Evolutionary conservation across 1,140 invertebrate species (phyloP), one percentile per base, ranked within the genome.

Genomic region (Sitophilus oryzae): DNA sequence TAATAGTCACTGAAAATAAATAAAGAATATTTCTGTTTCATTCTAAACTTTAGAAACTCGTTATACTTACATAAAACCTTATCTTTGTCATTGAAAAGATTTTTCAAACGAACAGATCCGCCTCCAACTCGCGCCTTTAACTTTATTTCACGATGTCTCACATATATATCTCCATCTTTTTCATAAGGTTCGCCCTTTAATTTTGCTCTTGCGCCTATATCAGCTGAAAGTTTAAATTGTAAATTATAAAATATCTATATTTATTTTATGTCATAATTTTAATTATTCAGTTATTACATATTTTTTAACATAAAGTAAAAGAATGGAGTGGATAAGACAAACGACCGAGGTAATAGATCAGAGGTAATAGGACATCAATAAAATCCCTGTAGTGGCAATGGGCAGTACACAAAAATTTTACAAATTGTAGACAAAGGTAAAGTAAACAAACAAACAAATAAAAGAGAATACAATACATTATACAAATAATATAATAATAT

Each of bases 41-140:
- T n/a, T n/a, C n/a, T n/a, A n/a, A n/a, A n/a, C n/a, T n/a, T n/a
- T n/a, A n/a, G n/a, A n/a, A n/a, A n/a, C n/a, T n/a, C n/a, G n/a
- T n/a, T n/a, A n/a, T n/a, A 64, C 66, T 66, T 63, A 74, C 72
- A 74, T 41, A 81, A 59, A 4, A 72, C 62, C 59, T 76, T 76
- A 47, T 84, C 81, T n/a, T n/a, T n/a, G 9, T 80, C 82, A 15
- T 76, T 76, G 41, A 84, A 84, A 1, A 84, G 69, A 68, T 85
- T 84, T 1, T 82, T 76, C 0, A 86, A 63, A n/a, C 69, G 64
- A 8, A 85, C 60, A 1, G 61, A 66, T 30, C 82, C 83, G 21
- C 78, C 76, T 19, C 76, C 77, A 6, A 85, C 73, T 20, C 69
- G 68, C 40, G 85, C 73, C 58, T 78, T 78, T 4, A 81, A 63